Percentiles rank a stretch among this genome's conserved stretches.
Evolutionary conservation across 2,797 vertebrate genomes (phyloP).

Genomic region (Phataginus tetradactyla): DNA sequence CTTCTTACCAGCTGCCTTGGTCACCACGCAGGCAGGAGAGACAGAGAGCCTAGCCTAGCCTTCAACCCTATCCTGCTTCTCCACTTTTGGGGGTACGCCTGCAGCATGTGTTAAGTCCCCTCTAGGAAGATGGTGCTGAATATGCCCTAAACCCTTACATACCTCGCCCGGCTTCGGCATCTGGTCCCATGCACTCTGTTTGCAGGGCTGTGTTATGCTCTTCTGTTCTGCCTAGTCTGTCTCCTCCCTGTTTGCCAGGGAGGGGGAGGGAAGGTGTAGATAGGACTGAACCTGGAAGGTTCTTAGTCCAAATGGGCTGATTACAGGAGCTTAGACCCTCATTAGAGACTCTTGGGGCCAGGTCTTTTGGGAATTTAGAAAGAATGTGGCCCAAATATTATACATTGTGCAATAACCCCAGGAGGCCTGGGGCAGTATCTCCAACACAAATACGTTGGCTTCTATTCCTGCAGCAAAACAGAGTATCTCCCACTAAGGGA

Average conservation of each 20-base stretch:
- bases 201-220: background rate
- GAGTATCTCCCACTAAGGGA: background rate
- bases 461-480: background rate
- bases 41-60: background rate
- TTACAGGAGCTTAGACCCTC: background rate
- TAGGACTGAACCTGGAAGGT: background rate
- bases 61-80: background rate
- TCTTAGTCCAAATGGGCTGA: background rate
- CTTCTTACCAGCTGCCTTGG: background rate
- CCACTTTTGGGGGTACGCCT: background rate
- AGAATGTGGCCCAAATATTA: background rate
- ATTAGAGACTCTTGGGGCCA: background rate
- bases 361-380: background rate
- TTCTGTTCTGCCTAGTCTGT: too few species aligned
- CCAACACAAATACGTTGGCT: background rate
- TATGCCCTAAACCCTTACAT: background rate
- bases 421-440: background rate
- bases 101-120: background rate
- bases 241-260: background rate
- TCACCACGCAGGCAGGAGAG: background rate
- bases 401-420: background rate
- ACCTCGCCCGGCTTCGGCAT: background rate
- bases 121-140: background rate
- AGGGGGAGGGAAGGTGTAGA: background rate
- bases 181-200: accelerated